Evolutionary conservation across 2,888 invertebrate genomes (phyloP), one percentile per base, ranked within the genome.

Genomic region (Himalopsyche kuldschensis): DNA sequence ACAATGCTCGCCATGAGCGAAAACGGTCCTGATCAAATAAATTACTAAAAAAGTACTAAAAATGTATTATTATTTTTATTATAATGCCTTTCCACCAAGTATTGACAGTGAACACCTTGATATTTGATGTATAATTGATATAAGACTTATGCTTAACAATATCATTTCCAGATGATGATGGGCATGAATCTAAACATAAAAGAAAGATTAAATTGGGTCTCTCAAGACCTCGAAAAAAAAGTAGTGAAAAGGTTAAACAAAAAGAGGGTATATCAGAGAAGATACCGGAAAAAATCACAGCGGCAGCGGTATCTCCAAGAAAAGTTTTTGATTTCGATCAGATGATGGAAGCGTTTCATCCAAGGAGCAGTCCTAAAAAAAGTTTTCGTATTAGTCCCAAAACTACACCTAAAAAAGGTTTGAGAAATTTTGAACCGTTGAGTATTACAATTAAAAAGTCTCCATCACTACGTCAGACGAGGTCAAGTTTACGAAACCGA

Each of bases 151-250:
- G 15, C 1, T 15, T 41, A 15, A 3, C 1, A 11, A 41, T 15
- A 15, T 8, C 3, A 35, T 32, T 41, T 41, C 27, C 79, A 82
- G 87, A 11, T 82, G 84, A 76, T 31, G 78, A 24, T 20, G 69
- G 48, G 47, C 79, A 4, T 86, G 27, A 48, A 31, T 31, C 79
- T 15, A 48, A 48, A 31, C 17, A 55, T 32, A 78, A 63, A 75
- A 81, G 78, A 82, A 83, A 84, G 63, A 89, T 91, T 20, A 90
- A 90, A 88, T 87, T 92, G 41, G 91, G 92, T 5, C 88, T 91
- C 79, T 90, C 91, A 2, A 89, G 88, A 85, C 90, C 91, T 55
- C 90, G 90, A 87, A 87, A 87, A 86, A 90, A 89, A 85, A 89
- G 87, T 69, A 30, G 32, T 41, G 20, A 24, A 75, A 85, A 84